Conservation (phyloP, 2,113 vertebrate species). For the Anser cygnoides region DNA sequence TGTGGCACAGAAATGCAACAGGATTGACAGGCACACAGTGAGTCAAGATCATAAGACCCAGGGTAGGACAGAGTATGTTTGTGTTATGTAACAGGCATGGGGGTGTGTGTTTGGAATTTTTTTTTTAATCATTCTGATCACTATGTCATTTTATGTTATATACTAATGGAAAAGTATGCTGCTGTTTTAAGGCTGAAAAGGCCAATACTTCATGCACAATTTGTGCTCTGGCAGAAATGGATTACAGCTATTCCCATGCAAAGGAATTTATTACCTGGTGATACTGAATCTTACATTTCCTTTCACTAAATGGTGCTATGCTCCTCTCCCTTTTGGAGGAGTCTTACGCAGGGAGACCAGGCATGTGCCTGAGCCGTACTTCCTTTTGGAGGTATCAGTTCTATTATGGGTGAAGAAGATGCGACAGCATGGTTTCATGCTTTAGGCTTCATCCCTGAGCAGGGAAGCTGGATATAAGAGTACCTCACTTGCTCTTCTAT, state of each 20-base stretch:
- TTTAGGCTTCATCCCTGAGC: neutral
- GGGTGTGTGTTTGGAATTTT: neutral
- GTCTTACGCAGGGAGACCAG: neutral
- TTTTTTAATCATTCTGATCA: neutral
- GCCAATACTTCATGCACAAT: neutral
- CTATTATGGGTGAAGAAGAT: neutral
- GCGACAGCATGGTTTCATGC: rapidly evolving
- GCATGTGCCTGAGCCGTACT: rapidly evolving
- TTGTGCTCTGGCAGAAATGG: neutral
- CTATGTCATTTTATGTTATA: neutral
- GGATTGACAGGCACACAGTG: neutral
- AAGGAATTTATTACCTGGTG: neutral
- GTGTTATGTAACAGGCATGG: neutral
- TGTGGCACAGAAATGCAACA: neutral
- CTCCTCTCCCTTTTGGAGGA: neutral
- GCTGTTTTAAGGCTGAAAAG: neutral
- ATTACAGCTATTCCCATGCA: neutral
- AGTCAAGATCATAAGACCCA: slow-evolving; percentile 1
- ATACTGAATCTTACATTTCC: neutral
- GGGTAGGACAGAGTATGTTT: neutral
- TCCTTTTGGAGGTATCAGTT: neutral
- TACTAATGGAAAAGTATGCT: neutral
- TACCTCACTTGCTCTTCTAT: rapidly evolving
- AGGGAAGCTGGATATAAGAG: neutral
- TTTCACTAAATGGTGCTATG: neutral